A percentile compares a stretch with the other conserved stretches of the same genome.
These are phyloP conservation scores for Cyaniris semiargus DNA, from an alignment of 2,888 invertebrate species.

Conservation along the genomic window DNA sequence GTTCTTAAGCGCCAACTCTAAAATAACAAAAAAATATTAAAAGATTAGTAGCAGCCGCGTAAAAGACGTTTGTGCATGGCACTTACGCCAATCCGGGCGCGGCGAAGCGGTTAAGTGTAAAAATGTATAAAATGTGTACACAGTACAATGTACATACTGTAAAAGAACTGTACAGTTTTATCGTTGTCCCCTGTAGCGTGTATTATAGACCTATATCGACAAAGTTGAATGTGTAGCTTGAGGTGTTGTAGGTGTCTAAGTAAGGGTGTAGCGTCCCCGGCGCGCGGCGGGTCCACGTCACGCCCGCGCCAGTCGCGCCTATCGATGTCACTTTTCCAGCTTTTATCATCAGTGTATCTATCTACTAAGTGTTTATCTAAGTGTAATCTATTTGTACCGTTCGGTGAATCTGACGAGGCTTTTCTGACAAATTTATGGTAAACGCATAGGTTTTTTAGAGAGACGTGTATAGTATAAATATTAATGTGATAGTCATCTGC, in stretches of 20 bases:
- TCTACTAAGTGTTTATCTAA: conserved; percentile 32
- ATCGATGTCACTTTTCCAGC: conserved; percentile 33
- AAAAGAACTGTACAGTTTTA: neutral
- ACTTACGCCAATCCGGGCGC: neutral
- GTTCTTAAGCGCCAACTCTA: neutral
- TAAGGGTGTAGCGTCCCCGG: conserved; percentile 23
- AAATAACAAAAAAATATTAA: neutral
- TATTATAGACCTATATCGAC: neutral
- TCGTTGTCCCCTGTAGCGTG: neutral
- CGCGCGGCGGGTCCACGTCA: neutral
- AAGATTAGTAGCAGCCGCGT: neutral
- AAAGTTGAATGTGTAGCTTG: conserved; percentile 19
- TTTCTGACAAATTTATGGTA: conserved; percentile 41
- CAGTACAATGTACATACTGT: neutral
- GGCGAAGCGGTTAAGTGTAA: neutral
- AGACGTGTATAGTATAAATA: conserved; percentile 40
- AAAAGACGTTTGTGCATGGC: neutral
- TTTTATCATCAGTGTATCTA: conserved; percentile 33
- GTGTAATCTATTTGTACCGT: conserved; percentile 29
- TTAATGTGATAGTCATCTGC: conserved; percentile 45
- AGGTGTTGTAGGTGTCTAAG: conserved; percentile 25
- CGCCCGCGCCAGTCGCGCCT: conserved; percentile 12
- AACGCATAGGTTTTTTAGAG: conserved; percentile 40
- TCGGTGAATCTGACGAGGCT: conserved; percentile 35
- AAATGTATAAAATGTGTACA: neutral